Percentiles rank a stretch among this genome's conserved stretches.
phyloP scores from a whole-genome alignment of 64 coral and sea anemone species.

The Stylophora pistillata region DNA sequence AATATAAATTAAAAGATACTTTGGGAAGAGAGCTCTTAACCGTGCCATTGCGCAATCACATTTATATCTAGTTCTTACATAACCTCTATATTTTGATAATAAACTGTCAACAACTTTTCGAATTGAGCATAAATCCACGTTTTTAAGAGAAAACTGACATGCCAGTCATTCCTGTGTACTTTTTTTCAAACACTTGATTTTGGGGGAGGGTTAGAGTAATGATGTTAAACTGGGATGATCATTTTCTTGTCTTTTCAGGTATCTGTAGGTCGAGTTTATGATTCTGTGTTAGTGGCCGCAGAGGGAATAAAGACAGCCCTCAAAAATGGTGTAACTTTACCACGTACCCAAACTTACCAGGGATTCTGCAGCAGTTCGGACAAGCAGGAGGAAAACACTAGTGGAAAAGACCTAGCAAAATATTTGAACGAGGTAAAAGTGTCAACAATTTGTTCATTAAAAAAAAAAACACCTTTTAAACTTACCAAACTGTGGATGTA shows the following conservation, averaged over 20 bases:
- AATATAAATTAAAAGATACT: no score
- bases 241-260: slow-evolving; percentile 12
- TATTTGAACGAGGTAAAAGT: neutral
- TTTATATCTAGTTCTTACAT: no score
- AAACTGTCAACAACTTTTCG: no score
- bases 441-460: neutral
- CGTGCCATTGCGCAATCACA: no score
- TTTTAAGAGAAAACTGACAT: no score
- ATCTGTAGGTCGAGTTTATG: slow-evolving; percentile 47
- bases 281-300: slow-evolving; percentile 48
- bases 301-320: slow-evolving; percentile 40
- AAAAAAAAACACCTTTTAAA: neutral
- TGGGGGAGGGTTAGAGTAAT: no score
- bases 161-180: no score
- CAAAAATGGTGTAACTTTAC: neutral
- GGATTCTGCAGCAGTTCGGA: slow-evolving; percentile 19
- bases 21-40: no score
- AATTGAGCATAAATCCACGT: no score
- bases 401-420: slow-evolving; percentile 14
- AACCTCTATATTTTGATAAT: no score
- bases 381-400: neutral
- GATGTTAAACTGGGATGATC: neutral
- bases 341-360: neutral
- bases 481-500: no score
- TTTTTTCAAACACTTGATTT: no score